Conservation (phyloP, 1,140 invertebrate species). For the Drosophila ercepeae region DNA sequence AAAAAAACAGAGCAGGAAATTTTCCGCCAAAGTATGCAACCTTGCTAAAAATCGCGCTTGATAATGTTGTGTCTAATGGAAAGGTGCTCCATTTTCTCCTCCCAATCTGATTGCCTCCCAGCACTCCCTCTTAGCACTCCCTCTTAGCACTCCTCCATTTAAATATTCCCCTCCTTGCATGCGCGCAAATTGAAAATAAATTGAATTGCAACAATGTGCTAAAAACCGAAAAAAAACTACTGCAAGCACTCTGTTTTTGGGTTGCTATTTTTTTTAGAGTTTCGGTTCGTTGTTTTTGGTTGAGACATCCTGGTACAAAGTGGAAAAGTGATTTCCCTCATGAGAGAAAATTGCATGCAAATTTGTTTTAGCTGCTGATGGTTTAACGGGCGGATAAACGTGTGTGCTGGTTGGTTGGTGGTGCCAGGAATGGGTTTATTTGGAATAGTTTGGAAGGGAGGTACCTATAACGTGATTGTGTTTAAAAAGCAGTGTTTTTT, state of each 20-base stretch:
- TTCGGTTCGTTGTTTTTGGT: conserved; percentile 7
- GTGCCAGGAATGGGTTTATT: conserved; percentile 21
- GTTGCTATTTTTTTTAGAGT: conserved; percentile 13
- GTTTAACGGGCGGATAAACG: conserved; percentile 17
- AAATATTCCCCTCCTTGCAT: conserved; percentile 41
- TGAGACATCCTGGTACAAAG: conserved; percentile 33
- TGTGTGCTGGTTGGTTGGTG: background rate
- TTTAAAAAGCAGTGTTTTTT: no score
- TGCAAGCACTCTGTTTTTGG: conserved; percentile 25
- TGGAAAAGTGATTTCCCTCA: conserved; percentile 54
- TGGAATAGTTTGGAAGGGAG: conserved; percentile 1
- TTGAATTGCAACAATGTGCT: conserved; percentile 78
- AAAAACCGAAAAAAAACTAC: conserved; percentile 47
- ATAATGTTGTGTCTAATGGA: conserved; percentile 75
- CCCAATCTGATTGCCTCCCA: conserved; percentile 1
- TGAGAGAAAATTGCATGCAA: conserved; percentile 66
- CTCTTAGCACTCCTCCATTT: no score
- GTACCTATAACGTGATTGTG: no score
- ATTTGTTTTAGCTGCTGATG: conserved; percentile 54
- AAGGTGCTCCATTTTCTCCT: conserved; percentile 40
- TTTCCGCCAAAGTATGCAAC: conserved; percentile 18
- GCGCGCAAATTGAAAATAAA: conserved; percentile 79
- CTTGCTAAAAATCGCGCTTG: conserved; percentile 53
- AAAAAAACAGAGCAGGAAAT: conserved; percentile 2
- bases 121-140: background rate